phyloP scores from a whole-genome alignment of 2,797 vertebrate species.

The Artibeus lituratus region DNA sequence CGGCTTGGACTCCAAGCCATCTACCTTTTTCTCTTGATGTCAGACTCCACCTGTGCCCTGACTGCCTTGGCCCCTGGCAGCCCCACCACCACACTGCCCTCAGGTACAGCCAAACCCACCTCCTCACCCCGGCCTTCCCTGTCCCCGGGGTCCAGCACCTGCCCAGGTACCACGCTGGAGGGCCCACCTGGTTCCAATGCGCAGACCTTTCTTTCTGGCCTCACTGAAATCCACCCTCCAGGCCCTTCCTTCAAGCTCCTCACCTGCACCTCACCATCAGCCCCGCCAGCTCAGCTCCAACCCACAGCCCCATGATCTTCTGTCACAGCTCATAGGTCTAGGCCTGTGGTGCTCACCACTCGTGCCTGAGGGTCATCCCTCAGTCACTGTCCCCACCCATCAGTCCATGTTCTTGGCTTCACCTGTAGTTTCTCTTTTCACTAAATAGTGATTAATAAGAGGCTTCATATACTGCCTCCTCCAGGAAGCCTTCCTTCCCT shows the following conservation, averaged over 20 bases:
- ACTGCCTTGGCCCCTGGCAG: not conserved
- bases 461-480: not conserved
- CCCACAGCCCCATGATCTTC: not conserved
- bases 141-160: not conserved
- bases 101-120: not conserved
- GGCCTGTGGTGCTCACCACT: not conserved
- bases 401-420: not conserved
- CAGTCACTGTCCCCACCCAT: not conserved
- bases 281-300: no score
- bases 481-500: not conserved
- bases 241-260: not conserved
- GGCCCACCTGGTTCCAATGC: not conserved
- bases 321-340: not conserved
- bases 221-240: not conserved
- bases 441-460: not conserved
- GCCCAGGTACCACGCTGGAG: not conserved
- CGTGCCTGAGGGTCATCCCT: accelerated
- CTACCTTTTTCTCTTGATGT: not conserved
- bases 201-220: not conserved
- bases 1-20: not conserved
- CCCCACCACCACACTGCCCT: not conserved
- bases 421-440: not conserved
- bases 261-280: not conserved
- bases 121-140: not conserved
- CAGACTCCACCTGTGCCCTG: not conserved